Evolutionary conservation across 2,113 vertebrate species (phyloP).

Genomic region (human): DNA sequence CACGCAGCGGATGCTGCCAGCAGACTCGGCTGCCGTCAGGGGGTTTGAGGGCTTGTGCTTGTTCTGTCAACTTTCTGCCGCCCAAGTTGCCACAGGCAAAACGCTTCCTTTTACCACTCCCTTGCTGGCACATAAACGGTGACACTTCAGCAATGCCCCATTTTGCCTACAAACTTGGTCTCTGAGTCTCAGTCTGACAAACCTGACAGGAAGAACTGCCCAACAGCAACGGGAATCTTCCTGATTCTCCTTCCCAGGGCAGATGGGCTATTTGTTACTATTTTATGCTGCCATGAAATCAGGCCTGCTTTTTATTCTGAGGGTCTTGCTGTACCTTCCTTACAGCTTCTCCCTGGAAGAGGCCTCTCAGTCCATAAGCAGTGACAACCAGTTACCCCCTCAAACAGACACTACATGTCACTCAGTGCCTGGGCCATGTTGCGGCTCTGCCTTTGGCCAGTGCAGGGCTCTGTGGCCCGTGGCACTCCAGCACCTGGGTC

Average conservation of each 20-base stretch:
- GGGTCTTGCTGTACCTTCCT: background rate
- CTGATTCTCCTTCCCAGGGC: background rate
- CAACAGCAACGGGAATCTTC: accelerated
- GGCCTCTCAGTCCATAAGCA: background rate
- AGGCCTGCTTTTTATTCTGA: background rate
- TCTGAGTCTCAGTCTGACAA: accelerated
- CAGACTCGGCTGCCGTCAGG: accelerated
- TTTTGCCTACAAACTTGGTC: accelerated
- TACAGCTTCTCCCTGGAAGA: too few species aligned
- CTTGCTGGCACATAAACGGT: accelerated
- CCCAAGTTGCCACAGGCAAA: background rate
- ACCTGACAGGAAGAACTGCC: background rate
- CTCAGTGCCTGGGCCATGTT: accelerated
- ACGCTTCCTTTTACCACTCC: accelerated
- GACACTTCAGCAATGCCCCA: accelerated
- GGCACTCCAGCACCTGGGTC: background rate
- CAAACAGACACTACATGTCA: background rate
- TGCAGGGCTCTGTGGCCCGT: background rate
- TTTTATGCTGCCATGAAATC: background rate
- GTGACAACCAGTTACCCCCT: background rate
- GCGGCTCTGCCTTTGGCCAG: background rate
- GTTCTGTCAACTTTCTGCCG: background rate
- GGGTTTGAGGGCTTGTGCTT: accelerated
- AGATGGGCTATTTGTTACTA: accelerated
- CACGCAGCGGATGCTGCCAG: accelerated